Evolutionary conservation across 2,797 vertebrate genomes (phyloP), one percentile per base, ranked within the genome.

Genomic region (Rhinella marina): DNA sequence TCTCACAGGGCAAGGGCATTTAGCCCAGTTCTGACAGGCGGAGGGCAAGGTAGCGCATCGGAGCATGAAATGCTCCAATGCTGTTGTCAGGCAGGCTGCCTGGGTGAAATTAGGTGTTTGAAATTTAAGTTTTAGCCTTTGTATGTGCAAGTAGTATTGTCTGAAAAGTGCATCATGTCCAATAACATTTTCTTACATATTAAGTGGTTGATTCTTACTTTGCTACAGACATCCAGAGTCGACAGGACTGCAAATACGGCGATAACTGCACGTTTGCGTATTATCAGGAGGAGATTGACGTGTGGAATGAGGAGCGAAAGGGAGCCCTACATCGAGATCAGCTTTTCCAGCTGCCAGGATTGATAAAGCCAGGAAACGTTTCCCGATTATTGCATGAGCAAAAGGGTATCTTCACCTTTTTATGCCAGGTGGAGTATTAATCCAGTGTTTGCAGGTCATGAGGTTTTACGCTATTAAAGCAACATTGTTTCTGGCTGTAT

Each of bases 201-300:
- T 48, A n/a, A 48, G 29, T 50, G 23, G 5, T 10, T 54, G 50
- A 76, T 64, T 64, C 10, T 68, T 70, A 13, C 56, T 73, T 90
- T 87, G 85, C 91, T 90, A 86, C 96, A 99, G 98, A 99, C 95
- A 98, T 99, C 90, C 97, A 97, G 94, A 98, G 98, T 95, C 97
- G 98, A 85, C 97, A 99, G 94, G 98, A 99, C 94, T 99, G 98
- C 94, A 98, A 99, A 95, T 99, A 98, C 66, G 98, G 98, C 87
- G 98, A 99, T 94, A 98, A 98, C 95, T 99, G 98, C 94, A 99
- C 98, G n/a, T 99, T 99, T 92, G 98, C 98, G 32, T 99, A 99
- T 95, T 98, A 99, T 93, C 98, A 99, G 95, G 98, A 99, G 91
- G 98, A 99, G 94, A 99, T 99, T 16, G 98, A 99, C 61, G 97